Evolutionary conservation across 2,797 vertebrate species (phyloP), one percentile per base, ranked within the genome.

Genomic region (Octomys mimax): DNA sequence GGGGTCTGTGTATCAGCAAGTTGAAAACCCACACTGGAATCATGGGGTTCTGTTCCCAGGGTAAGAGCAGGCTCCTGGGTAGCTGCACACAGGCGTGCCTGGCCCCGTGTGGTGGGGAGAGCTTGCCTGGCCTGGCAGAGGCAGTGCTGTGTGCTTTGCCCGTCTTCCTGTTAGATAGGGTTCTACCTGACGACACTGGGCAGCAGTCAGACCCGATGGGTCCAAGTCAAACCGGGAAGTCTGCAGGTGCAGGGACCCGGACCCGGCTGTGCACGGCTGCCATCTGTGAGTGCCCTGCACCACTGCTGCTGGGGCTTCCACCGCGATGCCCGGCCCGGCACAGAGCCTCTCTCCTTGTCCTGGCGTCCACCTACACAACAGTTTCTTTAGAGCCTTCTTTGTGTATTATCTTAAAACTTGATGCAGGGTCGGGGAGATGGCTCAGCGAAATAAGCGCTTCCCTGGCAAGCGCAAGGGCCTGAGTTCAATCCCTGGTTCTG

Each of bases 321-420:
- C 61, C 66, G 64, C 75, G 68, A 68, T 93, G 62, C 22, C 42
- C 5, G 73, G 2, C 61, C 36, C 57, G 71, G 36, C 78, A 75
- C 62, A 61, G n/a, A 71, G n/a, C 33, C 7, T 85, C 93, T 54
- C 5, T 12, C 22, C 33, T 49, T 3, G 6, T 80, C 36, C 64
- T 42, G 33, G 16, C 75, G 73, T 88, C 49, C 16, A 54, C 64
- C 59, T 89, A 24, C 21, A 42, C 39, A 19, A 14, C 1, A 62
- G n/a, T 83, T 91, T 71, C 39, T 89, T 89, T 87, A 28, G n/a
- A 81, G 13, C 89, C 49, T 57, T 89, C 89, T 46, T 57, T 91
- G 46, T 18, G 0, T 92, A 42, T 79, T 83, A 21, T 52, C 89
- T 86, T 62, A 91, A 94, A 96, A 81, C 36, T 13, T 8, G 18